Conservation (phyloP, 2,113 vertebrate species). For the Candoia aspera region DNA sequence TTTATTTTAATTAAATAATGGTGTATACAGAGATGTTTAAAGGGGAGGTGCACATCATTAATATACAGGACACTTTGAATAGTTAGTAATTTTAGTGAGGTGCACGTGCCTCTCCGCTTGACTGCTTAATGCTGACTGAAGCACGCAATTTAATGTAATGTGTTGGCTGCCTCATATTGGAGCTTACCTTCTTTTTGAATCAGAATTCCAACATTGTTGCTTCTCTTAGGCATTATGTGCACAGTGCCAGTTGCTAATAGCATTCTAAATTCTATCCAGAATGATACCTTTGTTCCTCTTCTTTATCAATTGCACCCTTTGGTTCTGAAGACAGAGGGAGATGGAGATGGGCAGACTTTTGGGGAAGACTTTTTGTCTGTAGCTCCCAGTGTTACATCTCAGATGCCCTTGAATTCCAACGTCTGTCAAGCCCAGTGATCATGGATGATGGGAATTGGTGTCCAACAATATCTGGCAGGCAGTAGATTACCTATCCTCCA, state of each 20-base stretch:
- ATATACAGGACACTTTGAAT: not conserved
- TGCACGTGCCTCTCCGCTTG: not conserved
- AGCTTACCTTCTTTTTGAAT: not conserved
- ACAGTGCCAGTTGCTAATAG: not conserved
- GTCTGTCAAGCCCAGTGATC: not conserved
- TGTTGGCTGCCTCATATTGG: not conserved
- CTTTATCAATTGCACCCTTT: not conserved
- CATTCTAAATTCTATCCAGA: not conserved
- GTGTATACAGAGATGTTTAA: not conserved
- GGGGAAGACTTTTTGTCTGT: not conserved
- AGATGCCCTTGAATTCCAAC: not conserved
- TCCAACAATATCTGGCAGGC: not conserved
- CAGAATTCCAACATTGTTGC: not conserved
- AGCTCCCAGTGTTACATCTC: not conserved
- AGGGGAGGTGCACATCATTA: not conserved
- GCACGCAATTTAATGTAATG: not conserved
- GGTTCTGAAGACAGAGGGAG: not conserved
- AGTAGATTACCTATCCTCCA: not conserved
- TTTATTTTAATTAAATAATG: not conserved
- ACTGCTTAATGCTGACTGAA: not conserved
- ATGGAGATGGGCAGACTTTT: not conserved
- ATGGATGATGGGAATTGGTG: not conserved
- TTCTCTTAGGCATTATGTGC: not conserved
- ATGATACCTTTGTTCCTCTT: not conserved
- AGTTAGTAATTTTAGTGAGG: not conserved